Evolutionary conservation across 1,140 invertebrate genomes (phyloP), one percentile per base, ranked within the genome.

Genomic region (Caenorhabditis brenneri): DNA sequence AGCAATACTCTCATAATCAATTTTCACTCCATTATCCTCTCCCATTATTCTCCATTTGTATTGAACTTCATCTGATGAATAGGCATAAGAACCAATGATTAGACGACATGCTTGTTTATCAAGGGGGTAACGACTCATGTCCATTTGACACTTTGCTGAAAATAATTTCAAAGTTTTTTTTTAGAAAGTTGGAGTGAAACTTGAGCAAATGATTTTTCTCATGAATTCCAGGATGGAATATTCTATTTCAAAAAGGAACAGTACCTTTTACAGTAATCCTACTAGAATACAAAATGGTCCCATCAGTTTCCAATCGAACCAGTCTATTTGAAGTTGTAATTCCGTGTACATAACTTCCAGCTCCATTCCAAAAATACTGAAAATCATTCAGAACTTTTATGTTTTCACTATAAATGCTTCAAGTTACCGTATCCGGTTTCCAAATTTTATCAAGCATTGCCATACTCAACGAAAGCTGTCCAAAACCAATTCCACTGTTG

Each of bases 121-220:
- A 95, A 98, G 97, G 2, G 97, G 97, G 92, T 97, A 99, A 90
- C 95, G 95, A 87, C 94, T 93, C 39, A 99, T 92, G 89, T 96
- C 95, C 96, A 98, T 98, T 3, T 95, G 95, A 92, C 97, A 99
- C 86, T 95, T 96, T 1, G 96, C 96, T 92, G 65, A 2, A 74
- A 74, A 3, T 2, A 46, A 46, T 2, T 96, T 97, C 91, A 91
- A 87, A 78, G 29, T 81, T 2, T 80, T 1, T 22, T n/a, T n/a
- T n/a, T n/a, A n/a, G n/a, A n/a, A n/a, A n/a, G n/a, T n/a, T n/a
- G n/a, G n/a, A n/a, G n/a, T n/a, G n/a, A n/a, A n/a, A n/a, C n/a
- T n/a, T n/a, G n/a, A n/a, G n/a, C n/a, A n/a, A n/a, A n/a, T n/a
- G n/a, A n/a, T n/a, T n/a, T n/a, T n/a, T n/a, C n/a, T n/a, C n/a